Percentiles rank a stretch among this genome's conserved stretches.
Conservation (phyloP, 2,797 vertebrate species). For the Austrolebias charrua region DNA sequence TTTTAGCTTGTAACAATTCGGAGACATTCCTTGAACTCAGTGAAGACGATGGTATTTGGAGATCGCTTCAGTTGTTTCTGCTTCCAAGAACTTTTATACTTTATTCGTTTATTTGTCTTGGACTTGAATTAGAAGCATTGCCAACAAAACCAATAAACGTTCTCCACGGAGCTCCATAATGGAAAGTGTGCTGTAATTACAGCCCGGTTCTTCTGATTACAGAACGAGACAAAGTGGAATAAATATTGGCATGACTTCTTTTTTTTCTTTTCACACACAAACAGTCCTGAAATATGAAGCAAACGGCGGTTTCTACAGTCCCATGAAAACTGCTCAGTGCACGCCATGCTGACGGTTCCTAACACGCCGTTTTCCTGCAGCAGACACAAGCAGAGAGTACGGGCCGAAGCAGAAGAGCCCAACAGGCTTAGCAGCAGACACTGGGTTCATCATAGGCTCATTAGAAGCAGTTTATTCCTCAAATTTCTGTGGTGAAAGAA, state of each 20-base stretch:
- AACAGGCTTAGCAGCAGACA: slow-evolving; percentile 1
- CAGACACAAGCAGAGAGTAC: slow-evolving; percentile 53
- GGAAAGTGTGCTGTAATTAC: slow-evolving; percentile 34
- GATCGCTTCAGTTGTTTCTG: slow-evolving; percentile 3
- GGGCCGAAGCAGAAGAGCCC: slow-evolving; percentile 41
- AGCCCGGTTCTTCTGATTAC: slow-evolving; percentile 7
- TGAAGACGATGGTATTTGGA: slow-evolving; percentile 33
- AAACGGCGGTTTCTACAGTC: slow-evolving; percentile 30
- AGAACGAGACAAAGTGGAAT: slow-evolving; percentile 1
- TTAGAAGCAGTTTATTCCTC: slow-evolving; percentile 21
- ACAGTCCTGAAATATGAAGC: slow-evolving; percentile 31
- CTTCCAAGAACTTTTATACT: slow-evolving; percentile 9
- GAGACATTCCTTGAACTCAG: slow-evolving; percentile 47
- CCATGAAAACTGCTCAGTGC: slow-evolving; percentile 14
- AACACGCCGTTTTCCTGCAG: slow-evolving; percentile 41
- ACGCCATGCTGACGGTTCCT: slow-evolving; percentile 42
- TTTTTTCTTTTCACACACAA: slow-evolving; percentile 40
- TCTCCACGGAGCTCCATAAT: neutral
- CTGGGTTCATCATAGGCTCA: neutral
- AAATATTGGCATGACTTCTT: slow-evolving; percentile 18
- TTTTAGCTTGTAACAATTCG: slow-evolving; percentile 34
- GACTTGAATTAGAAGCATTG: slow-evolving; percentile 2
- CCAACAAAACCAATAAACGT: slow-evolving; percentile 12
- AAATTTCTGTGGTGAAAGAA: slow-evolving; percentile 11
- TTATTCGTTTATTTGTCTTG: slow-evolving; percentile 13